Base-by-base conservation (phyloP, 2,113 vertebrate species). In the Chaenocephalus aceratus region DNA sequence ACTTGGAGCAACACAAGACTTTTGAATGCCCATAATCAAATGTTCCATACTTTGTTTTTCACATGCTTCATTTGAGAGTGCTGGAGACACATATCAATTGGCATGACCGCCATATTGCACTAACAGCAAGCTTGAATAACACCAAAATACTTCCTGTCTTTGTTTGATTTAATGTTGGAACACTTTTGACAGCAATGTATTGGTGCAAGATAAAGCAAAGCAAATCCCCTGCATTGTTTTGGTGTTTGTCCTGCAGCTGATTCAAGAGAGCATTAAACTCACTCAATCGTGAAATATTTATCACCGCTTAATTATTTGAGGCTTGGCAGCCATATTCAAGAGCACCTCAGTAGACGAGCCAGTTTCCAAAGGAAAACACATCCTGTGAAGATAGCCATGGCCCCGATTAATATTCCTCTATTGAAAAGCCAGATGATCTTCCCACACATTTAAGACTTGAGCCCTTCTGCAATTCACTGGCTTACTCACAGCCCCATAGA, bases 201-300 rank as follows among this genome's bases (percentile, higher is more conserved):
- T 18, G 58, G 21, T 51, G 64, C 34, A 56, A 57, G 30, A 58
- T 67, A 84, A 68, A 64, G 61, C n/a, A 57, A 41, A 41, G 48
- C 26, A 56, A 52, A 66, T 78, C 87, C 76, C 82, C 84, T 90
- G 73, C 83, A 83, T 85, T 91, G 73, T 84, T 82, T 65, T 82
- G 68, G 67, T 13, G 70, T 87, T 49, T 61, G 69, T 72, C 82
- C 46, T 74, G 65, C 77, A 73, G 72, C 74, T 56, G 77, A 82
- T 76, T 85, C 81, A 64, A 84, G 72, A 82, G 82, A 52, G 59
- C 10, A 10, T 85, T 86, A 72, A 81, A 88, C 88, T 83, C 65
- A 64, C 74, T 84, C 34, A 59, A 79, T 91, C 72, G 77, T 87
- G 44, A 90, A 92, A 93, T 89, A 89, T 94, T 92, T 92, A 93